Percentiles rank a stretch among this genome's conserved stretches.
Conservation (phyloP, 1,140 invertebrate species). For the Calliphora vicina region DNA sequence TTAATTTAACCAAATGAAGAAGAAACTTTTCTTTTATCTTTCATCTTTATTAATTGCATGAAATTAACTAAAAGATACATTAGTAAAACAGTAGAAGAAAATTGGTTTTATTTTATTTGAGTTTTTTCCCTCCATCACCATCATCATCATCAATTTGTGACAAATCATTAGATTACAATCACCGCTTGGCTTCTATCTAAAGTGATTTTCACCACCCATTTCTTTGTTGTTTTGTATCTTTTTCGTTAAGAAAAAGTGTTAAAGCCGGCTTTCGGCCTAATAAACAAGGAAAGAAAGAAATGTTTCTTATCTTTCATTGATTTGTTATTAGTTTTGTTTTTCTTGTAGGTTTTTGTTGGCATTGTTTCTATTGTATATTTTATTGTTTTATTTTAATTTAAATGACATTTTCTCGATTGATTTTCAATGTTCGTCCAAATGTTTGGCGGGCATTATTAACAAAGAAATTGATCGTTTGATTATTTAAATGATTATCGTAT, state of each 20-base stretch:
- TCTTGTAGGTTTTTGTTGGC: not conserved
- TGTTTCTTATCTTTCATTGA: not conserved
- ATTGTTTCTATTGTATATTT: not conserved
- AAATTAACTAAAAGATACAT: not conserved
- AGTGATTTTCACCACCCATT: not conserved
- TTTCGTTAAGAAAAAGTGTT: not conserved
- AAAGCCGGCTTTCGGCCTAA: not conserved
- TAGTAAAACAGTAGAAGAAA: not conserved
- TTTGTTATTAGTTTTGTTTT: not conserved
- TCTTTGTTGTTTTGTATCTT: not conserved
- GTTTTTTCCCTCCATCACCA: too few species aligned
- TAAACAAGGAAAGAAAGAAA: not conserved
- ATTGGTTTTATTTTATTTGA: not conserved
- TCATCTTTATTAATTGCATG: conserved; percentile 8
- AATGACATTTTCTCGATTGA: not conserved
- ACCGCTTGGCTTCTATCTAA: not conserved
- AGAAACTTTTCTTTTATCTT: not conserved
- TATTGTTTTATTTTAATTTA: not conserved
- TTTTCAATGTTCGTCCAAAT: not conserved
- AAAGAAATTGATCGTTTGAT: conserved; percentile 62
- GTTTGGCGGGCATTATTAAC: conserved; percentile 56
- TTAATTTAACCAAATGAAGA: not conserved
- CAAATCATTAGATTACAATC: conserved; percentile 27
- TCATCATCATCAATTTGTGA: conserved; percentile 19
- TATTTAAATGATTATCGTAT: conserved; percentile 57